Percentiles rank a stretch among this genome's conserved stretches.
phyloP scores from a whole-genome alignment of 2,888 invertebrate genomes.

The Trachelus stipa region DNA sequence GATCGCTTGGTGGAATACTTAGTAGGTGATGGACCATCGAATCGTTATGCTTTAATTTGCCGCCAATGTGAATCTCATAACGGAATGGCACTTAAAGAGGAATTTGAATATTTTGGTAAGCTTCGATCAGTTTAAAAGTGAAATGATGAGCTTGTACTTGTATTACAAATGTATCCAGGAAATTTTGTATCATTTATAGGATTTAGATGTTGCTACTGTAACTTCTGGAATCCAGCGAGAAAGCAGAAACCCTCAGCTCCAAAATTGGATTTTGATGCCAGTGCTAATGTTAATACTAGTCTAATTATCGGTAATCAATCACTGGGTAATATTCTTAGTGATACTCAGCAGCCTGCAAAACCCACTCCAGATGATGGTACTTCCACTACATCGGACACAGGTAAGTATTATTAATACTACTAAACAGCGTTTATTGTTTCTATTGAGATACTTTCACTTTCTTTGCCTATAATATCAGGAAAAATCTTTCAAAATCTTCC shows the following conservation, averaged over 20 bases:
- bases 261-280: constrained; percentile 60
- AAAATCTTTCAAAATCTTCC: neutral
- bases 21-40: constrained; percentile 94
- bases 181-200: constrained; percentile 67
- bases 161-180: neutral
- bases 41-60: constrained; percentile 96
- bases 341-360: neutral
- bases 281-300: neutral
- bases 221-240: constrained; percentile 85
- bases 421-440: neutral
- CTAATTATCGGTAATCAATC: neutral
- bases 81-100: constrained; percentile 83
- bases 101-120: constrained; percentile 75
- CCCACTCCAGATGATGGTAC: neutral
- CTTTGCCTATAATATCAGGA: neutral
- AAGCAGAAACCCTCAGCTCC: constrained; percentile 88
- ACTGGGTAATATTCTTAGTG: neutral
- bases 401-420: constrained; percentile 25
- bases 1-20: constrained; percentile 94
- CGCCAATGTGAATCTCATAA: constrained; percentile 91
- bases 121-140: neutral
- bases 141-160: neutral
- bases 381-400: constrained; percentile 46
- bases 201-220: constrained; percentile 93
- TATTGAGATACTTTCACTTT: neutral